A percentile compares a stretch with the other conserved stretches of the same genome.
Evolutionary conservation across 2,797 vertebrate genomes (phyloP).

Genomic region (Halcyon leucocephala): DNA sequence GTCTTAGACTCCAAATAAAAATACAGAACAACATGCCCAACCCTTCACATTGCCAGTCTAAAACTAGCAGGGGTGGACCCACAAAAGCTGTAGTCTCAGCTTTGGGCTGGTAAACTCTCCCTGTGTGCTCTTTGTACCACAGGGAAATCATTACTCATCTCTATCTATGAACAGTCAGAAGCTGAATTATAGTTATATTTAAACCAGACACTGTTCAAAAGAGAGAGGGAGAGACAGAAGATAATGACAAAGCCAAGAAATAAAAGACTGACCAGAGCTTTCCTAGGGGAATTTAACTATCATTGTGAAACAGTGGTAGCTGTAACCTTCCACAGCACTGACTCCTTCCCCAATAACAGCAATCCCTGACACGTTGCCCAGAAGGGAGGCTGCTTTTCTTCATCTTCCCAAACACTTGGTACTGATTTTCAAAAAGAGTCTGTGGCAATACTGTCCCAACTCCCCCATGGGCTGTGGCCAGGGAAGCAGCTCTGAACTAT

Average conservation of each 20-base stretch:
- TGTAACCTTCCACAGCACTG: not conserved
- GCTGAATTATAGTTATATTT: not conserved
- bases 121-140: not conserved
- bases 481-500: not conserved
- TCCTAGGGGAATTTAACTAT: not conserved
- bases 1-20: not conserved
- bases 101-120: not conserved
- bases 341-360: not conserved
- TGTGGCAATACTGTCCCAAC: not conserved
- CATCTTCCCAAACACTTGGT: not conserved
- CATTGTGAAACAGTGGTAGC: not conserved
- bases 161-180: not conserved
- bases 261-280: not conserved
- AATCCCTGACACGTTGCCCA: not conserved
- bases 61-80: not conserved
- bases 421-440: not conserved
- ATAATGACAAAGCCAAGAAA: conserved; percentile 17
- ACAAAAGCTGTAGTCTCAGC: not conserved
- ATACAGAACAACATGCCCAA: not conserved
- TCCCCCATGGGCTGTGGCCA: not conserved
- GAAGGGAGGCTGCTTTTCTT: conserved; percentile 10
- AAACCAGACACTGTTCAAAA: conserved; percentile 3
- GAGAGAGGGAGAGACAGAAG: not conserved
- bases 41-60: not conserved
- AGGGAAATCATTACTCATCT: not conserved